phyloP scores from a whole-genome alignment of 2,888 invertebrate genomes.

The Dryococelus australis region DNA sequence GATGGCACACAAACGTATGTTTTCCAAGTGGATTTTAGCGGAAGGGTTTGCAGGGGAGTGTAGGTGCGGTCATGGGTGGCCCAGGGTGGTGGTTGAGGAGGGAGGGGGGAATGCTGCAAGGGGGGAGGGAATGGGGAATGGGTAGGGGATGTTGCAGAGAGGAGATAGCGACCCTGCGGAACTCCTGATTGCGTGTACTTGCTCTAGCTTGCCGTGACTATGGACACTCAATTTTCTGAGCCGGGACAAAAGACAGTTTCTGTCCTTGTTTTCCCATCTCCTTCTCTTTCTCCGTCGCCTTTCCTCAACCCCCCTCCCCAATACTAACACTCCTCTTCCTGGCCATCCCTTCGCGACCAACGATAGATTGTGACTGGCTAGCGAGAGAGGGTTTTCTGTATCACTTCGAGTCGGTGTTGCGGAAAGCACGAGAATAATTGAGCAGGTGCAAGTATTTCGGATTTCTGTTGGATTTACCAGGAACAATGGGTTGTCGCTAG shows the following conservation, averaged over 20 bases:
- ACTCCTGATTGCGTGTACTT: background rate
- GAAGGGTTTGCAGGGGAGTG: background rate
- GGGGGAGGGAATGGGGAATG: background rate
- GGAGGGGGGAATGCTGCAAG: too few species aligned
- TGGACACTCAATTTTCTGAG: background rate
- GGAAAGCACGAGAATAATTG: too few species aligned
- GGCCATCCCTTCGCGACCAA: too few species aligned
- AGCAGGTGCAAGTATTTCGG: too few species aligned
- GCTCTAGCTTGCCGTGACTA: background rate
- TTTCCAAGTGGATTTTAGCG: too few species aligned
- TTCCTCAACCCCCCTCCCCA: background rate
- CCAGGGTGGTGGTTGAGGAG: background rate
- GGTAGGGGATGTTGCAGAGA: background rate
- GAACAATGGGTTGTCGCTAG: too few species aligned
- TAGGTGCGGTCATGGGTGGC: background rate
- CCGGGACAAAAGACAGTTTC: background rate
- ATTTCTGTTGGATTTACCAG: too few species aligned
- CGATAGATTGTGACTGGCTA: too few species aligned
- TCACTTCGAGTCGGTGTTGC: too few species aligned
- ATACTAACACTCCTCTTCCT: too few species aligned
- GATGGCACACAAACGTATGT: constrained; percentile 1
- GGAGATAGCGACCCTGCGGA: background rate
- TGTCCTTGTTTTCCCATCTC: background rate
- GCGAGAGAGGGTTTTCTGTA: too few species aligned
- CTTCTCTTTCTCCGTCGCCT: background rate